These are phyloP conservation scores for Gallinago stenura DNA, from an alignment of 2,797 vertebrate species.

Conservation along the genomic window DNA sequence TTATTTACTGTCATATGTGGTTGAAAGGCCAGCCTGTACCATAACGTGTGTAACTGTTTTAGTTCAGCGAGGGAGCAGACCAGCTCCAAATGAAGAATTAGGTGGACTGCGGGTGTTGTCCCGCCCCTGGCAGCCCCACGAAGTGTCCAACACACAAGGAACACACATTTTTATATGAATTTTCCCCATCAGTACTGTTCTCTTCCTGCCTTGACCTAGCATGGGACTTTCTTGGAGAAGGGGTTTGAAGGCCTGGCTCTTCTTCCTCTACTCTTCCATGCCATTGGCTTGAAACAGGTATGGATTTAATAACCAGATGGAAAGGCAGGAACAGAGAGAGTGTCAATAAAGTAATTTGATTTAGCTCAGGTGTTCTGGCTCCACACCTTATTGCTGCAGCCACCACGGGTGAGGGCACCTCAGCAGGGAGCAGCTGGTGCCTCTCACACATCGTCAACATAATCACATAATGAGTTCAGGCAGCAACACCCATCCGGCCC, in stretches of 20 bases:
- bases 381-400: not conserved
- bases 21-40: not conserved
- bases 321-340: not conserved
- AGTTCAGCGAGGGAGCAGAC: not conserved
- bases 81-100: not conserved
- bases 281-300: not conserved
- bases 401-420: fast-evolving
- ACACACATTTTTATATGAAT: not conserved
- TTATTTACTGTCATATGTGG: not conserved
- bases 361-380: not conserved
- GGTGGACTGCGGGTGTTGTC: not conserved
- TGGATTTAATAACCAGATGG: not conserved
- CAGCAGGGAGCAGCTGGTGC: not conserved
- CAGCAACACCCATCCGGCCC: not conserved
- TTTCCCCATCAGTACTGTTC: not conserved
- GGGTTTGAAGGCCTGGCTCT: not conserved
- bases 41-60: not conserved
- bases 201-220: not conserved
- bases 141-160: not conserved
- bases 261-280: not conserved
- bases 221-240: fast-evolving
- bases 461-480: not conserved
- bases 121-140: not conserved
- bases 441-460: not conserved
- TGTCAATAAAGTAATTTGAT: not conserved